Conservation (phyloP, 2,888 invertebrate genomes). For the Lasioglossum villosulum region DNA sequence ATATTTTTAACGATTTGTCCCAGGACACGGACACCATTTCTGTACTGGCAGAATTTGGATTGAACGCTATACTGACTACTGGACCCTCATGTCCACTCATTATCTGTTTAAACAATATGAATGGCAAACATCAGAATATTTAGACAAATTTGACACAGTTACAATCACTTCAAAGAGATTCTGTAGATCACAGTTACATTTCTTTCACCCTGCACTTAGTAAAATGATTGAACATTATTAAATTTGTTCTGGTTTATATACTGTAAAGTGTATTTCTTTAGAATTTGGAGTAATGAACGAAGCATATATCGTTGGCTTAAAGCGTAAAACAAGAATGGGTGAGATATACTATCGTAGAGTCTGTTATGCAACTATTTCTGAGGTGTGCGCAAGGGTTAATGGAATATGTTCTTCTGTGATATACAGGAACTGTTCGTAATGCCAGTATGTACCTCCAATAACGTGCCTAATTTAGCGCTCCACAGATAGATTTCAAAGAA, state of each 20-base stretch:
- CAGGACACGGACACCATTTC: conserved; percentile 95
- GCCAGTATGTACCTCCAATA: conserved; percentile 90
- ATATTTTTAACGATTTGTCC: conserved; percentile 96
- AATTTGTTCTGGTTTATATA: not conserved
- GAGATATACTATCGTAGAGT: too few relatives aligned
- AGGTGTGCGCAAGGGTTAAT: not conserved
- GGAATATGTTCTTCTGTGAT: not conserved
- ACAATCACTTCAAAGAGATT: not conserved
- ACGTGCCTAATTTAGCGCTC: conserved; percentile 96
- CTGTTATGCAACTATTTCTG: not conserved
- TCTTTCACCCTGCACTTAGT: not conserved
- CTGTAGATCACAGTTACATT: not conserved
- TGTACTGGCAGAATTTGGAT: conserved; percentile 89
- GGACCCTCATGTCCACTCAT: conserved; percentile 97
- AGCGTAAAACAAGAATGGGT: too few relatives aligned
- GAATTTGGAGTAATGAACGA: too few relatives aligned
- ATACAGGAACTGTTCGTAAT: not conserved
- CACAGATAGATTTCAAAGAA: conserved; percentile 98
- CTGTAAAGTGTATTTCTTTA: too few relatives aligned
- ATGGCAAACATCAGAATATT: not conserved
- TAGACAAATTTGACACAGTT: not conserved
- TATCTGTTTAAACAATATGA: conserved; percentile 85
- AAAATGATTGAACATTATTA: not conserved
- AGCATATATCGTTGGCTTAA: too few relatives aligned
- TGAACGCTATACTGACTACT: conserved; percentile 93